Conservation (phyloP, 1,140 invertebrate species). For the Dreissena polymorpha region DNA sequence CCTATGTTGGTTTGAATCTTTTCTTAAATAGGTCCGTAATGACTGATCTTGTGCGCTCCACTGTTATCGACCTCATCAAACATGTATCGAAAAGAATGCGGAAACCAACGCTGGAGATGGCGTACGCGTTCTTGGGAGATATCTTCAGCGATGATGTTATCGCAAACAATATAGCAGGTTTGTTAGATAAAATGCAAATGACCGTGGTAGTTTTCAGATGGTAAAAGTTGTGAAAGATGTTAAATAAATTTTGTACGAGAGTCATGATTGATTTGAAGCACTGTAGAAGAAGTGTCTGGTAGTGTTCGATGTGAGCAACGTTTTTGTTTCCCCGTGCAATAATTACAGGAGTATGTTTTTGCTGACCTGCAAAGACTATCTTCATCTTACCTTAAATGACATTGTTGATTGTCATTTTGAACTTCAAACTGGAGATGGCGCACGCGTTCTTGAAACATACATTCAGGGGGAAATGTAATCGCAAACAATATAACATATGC, state of each 20-base stretch:
- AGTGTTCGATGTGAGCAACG: too few species aligned
- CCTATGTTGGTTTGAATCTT: background rate
- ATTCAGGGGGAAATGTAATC: slow-evolving; percentile 3
- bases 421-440: slow-evolving; percentile 5
- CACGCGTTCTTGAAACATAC: slow-evolving; percentile 26
- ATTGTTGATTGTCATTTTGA: too few species aligned
- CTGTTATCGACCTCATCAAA: slow-evolving; percentile 22
- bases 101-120: slow-evolving; percentile 7
- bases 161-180: slow-evolving; percentile 23
- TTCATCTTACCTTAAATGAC: too few species aligned
- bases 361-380: too few species aligned
- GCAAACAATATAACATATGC: slow-evolving; percentile 19
- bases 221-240: too few species aligned
- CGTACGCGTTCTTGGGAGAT: slow-evolving; percentile 26
- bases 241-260: too few species aligned
- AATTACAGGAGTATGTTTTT: too few species aligned
- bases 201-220: too few species aligned
- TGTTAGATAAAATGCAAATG: background rate
- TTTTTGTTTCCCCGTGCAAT: too few species aligned
- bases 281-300: too few species aligned
- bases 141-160: slow-evolving; percentile 21
- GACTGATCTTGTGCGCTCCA: slow-evolving; percentile 30
- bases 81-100: slow-evolving; percentile 1
- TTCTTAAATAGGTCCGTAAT: slow-evolving; percentile 28
- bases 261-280: too few species aligned